Conservation (phyloP, 1,140 invertebrate genomes). For the Hyphantria cunea region DNA sequence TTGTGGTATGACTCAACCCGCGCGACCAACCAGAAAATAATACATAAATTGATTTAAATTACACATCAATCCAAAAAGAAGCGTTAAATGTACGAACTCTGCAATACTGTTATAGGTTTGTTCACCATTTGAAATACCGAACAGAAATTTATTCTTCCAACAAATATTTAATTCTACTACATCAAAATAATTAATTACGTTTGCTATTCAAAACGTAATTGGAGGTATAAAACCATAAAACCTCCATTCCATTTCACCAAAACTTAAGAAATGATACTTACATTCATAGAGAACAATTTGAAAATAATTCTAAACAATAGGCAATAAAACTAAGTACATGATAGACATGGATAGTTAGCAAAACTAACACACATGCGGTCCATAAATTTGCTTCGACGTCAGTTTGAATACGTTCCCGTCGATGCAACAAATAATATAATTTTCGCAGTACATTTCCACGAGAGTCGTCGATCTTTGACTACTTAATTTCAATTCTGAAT, state of each 20-base stretch:
- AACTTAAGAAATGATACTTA: constrained; percentile 2
- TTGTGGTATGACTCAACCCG: constrained; percentile 42
- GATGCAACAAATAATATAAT: constrained; percentile 41
- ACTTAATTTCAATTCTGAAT: constrained; percentile 10
- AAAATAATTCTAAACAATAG: constrained; percentile 22
- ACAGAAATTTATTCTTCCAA: too few species aligned
- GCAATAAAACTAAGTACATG: constrained; percentile 14
- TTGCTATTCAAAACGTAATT: too few species aligned
- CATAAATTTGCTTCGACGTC: constrained; percentile 29
- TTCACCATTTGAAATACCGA: too few species aligned
- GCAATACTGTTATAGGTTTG: too few species aligned
- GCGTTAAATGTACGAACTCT: too few species aligned
- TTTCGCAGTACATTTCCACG: constrained; percentile 44
- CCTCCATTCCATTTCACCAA: neutral
- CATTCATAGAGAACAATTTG: constrained; percentile 15
- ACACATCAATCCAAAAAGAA: too few species aligned
- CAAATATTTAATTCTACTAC: too few species aligned
- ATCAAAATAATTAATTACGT: too few species aligned
- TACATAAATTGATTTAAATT: neutral
- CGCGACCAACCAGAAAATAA: neutral
- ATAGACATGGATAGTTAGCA: constrained; percentile 24
- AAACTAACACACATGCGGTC: constrained; percentile 30
- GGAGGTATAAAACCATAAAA: too few species aligned
- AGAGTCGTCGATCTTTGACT: constrained; percentile 17
- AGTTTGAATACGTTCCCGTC: constrained; percentile 21